Evolutionary conservation across 2,888 invertebrate genomes (phyloP).

Genomic region (Yponomeuta malinellus): DNA sequence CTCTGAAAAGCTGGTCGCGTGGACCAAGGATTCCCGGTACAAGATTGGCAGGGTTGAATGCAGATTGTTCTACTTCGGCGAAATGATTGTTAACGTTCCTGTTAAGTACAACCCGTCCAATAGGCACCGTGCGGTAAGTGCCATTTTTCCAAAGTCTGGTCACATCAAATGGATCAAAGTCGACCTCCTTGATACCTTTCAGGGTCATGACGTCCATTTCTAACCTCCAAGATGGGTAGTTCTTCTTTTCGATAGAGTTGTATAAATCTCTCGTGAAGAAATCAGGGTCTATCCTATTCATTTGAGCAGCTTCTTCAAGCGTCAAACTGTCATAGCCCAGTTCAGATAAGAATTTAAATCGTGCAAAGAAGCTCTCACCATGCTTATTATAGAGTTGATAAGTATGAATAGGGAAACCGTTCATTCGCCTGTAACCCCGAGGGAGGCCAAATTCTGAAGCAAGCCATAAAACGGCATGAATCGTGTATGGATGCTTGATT

Average conservation of each 20-base stretch:
- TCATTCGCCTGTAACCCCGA: conserved; percentile 70
- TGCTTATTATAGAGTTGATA: conserved; percentile 60
- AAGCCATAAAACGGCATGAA: conserved; percentile 60
- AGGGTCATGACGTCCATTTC: conserved; percentile 48
- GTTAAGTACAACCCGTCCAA: conserved; percentile 45
- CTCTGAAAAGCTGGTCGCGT: conserved; percentile 41
- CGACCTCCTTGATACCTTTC: conserved; percentile 33
- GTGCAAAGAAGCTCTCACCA: conserved; percentile 56
- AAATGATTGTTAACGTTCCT: conserved; percentile 45
- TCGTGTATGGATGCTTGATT: conserved; percentile 58
- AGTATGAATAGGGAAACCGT: conserved; percentile 68
- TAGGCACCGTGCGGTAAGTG: conserved; percentile 39
- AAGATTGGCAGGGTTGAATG: conserved; percentile 47
- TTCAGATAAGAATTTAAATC: conserved; percentile 37
- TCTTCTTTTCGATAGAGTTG: conserved; percentile 44
- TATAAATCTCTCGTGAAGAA: conserved; percentile 46
- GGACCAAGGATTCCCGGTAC: conserved; percentile 59
- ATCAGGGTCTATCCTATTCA: conserved; percentile 43
- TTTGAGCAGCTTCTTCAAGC: conserved; percentile 34
- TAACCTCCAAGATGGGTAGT: conserved; percentile 49
- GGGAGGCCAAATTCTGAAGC: conserved; percentile 71
- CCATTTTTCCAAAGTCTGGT: conserved; percentile 51
- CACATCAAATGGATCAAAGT: conserved; percentile 55
- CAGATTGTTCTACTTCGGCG: conserved; percentile 38
- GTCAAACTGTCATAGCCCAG: conserved; percentile 56